These are phyloP conservation scores for Hydraecia micacea DNA, from an alignment of 2,888 invertebrate genomes.

Conservation along the genomic window DNA sequence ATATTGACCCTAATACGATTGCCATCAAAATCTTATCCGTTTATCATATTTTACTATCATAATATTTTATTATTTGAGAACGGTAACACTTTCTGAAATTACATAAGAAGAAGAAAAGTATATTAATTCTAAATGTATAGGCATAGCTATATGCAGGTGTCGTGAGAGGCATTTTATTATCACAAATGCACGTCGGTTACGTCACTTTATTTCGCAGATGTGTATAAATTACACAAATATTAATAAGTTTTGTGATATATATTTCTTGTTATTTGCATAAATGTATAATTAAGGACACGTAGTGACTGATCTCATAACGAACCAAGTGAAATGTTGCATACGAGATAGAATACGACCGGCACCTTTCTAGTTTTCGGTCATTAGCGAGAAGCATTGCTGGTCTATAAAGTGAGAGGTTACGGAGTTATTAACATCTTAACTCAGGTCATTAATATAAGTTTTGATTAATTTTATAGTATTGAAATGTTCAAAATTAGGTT, in stretches of 20 bases:
- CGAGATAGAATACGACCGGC: conserved; percentile 39
- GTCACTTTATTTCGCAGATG: conserved; percentile 48
- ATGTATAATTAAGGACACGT: conserved; percentile 60
- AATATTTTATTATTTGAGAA: conserved; percentile 28
- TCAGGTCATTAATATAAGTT: conserved; percentile 5
- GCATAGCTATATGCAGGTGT: conserved; percentile 4
- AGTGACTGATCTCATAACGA: conserved; percentile 52
- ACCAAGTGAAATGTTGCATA: conserved; percentile 61
- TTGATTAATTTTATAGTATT: conserved; percentile 22
- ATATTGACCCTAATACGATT: conserved; percentile 2
- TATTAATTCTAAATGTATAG: conserved; percentile 26
- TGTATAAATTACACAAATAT: conserved; percentile 47
- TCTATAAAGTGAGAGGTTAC: conserved; percentile 38
- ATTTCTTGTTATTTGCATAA: conserved; percentile 60
- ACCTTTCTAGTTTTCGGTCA: conserved; percentile 58
- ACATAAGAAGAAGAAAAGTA: conserved; percentile 38
- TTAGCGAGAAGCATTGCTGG: conserved; percentile 46
- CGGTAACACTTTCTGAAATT: conserved; percentile 36
- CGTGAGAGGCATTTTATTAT: conserved; percentile 38
- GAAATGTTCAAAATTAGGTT: not conserved
- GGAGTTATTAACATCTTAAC: conserved; percentile 18
- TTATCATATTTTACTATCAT: conserved; percentile 4
- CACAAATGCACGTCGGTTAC: conserved; percentile 49
- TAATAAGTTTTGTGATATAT: conserved; percentile 54
- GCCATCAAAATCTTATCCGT: conserved; percentile 12